Evolutionary conservation across 92 coral and sea anemone genomes (phyloP).

Genomic region (Epizoanthus illoricatus): DNA sequence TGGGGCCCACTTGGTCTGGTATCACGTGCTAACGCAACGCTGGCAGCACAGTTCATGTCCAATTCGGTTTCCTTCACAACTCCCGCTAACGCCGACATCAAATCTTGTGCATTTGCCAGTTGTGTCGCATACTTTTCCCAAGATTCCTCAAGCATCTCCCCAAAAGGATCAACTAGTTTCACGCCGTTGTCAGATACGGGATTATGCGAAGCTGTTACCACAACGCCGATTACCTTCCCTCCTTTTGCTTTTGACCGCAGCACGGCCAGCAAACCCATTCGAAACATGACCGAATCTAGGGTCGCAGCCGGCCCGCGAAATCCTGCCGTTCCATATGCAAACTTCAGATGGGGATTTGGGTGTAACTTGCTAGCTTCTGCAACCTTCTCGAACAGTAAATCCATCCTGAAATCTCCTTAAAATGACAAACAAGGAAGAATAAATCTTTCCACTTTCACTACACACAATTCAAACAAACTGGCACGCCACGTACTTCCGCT

Average conservation of each 20-base stretch:
- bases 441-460: too few species aligned
- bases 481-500: conserved; percentile 30
- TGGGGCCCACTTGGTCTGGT: conserved; percentile 88
- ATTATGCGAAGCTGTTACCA: conserved; percentile 98
- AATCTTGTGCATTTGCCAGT: conserved; percentile 84
- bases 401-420: conserved; percentile 48
- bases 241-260: conserved; percentile 85
- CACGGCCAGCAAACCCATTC: conserved; percentile 95
- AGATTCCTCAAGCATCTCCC: conserved; percentile 91
- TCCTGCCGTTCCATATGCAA: conserved; percentile 96
- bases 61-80: conserved; percentile 42
- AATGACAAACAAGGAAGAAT: background rate
- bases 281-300: conserved; percentile 92
- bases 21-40: conserved; percentile 85
- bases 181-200: conserved; percentile 96
- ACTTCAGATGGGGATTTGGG: conserved; percentile 80
- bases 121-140: conserved; percentile 92
- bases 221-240: conserved; percentile 83
- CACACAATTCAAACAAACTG: background rate
- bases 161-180: conserved; percentile 93
- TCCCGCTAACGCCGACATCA: conserved; percentile 58
- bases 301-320: conserved; percentile 75
- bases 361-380: conserved; percentile 65
- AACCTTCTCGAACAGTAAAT: conserved; percentile 64
- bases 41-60: conserved; percentile 68